Conservation (phyloP, 2,888 invertebrate species). For the Muschampia plurimacula region DNA sequence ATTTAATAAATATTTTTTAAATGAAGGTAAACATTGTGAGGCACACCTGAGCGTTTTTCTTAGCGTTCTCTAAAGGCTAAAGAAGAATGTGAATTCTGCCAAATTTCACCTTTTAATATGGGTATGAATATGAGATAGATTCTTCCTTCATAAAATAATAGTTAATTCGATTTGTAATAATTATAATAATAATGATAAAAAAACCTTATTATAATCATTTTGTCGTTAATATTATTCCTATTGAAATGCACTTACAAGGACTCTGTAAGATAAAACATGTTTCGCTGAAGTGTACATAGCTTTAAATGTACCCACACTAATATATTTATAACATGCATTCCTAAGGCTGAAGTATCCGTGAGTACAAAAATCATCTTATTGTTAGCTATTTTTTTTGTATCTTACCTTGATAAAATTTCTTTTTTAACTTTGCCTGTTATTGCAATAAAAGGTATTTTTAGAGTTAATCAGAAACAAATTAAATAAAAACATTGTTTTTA, state of each 20-base stretch:
- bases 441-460: not conserved
- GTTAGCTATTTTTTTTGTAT: not conserved
- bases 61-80: not conserved
- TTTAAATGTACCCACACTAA: constrained; percentile 64
- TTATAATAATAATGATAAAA: no score
- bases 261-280: not conserved
- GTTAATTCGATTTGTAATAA: no score
- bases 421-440: not conserved
- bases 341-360: constrained; percentile 90
- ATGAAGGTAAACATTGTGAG: no score
- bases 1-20: no score
- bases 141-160: not conserved
- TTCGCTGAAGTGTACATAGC: constrained; percentile 68
- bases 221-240: not conserved
- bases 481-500: not conserved
- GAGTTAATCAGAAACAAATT: not conserved
- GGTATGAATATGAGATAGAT: no score
- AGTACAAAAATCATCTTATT: constrained; percentile 70
- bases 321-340: constrained; percentile 80
- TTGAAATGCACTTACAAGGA: not conserved
- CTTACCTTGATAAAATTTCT: not conserved
- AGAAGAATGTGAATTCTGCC: no score
- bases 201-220: no score
- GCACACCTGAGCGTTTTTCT: not conserved
- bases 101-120: no score